phyloP scores from a whole-genome alignment of 2,113 vertebrate genomes.

The Mellivora capensis region DNA sequence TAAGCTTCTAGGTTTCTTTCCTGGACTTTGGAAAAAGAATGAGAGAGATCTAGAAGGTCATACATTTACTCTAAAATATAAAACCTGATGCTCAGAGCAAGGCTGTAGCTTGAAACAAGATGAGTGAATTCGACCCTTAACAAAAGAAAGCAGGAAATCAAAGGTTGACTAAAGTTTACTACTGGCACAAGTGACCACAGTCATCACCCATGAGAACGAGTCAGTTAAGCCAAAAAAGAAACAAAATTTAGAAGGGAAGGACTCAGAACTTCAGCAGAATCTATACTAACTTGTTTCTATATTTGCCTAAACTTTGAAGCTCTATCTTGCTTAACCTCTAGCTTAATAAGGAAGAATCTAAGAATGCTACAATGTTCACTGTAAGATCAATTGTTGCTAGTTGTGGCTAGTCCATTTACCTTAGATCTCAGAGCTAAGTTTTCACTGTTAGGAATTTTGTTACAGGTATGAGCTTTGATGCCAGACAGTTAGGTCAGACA shows the following conservation, averaged over 20 bases:
- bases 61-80: not conserved
- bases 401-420: not conserved
- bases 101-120: not conserved
- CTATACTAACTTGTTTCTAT: not conserved
- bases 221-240: not conserved
- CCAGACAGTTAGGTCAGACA: not conserved
- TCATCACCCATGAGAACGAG: not conserved
- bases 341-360: not conserved
- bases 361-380: not conserved
- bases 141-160: not conserved
- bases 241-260: not conserved
- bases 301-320: not conserved
- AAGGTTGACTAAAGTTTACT: not conserved
- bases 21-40: not conserved
- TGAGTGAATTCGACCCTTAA: not conserved
- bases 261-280: constrained; percentile 12
- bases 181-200: not conserved
- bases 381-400: not conserved
- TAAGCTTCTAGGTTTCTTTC: not conserved
- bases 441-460: not conserved
- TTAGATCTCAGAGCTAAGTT: not conserved
- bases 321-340: not conserved
- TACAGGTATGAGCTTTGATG: not conserved
- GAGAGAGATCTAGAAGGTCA: not conserved
- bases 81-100: not conserved